Evolutionary conservation across 2,797 vertebrate species (phyloP).

Genomic region (Uromys caudimaculatus): DNA sequence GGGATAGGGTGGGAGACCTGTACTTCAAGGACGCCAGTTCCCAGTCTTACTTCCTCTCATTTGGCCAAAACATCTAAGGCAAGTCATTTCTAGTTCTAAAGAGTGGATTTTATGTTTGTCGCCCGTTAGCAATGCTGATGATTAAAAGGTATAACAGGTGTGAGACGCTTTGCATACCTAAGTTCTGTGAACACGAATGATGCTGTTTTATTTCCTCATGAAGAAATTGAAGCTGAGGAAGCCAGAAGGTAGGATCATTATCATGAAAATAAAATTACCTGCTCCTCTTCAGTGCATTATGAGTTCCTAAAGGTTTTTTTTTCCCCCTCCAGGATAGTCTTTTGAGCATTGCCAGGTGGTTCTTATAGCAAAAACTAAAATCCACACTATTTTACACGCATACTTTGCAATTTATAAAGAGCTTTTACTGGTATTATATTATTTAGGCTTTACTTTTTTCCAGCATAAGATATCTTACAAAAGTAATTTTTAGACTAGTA

Average conservation of each 20-base stretch:
- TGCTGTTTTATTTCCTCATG: constrained; percentile 16
- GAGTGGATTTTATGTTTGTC: not conserved
- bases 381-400: constrained; percentile 8
- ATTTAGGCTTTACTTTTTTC: not conserved
- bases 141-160: not conserved
- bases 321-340: not conserved
- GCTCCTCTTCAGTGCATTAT: not conserved
- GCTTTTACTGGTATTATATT: constrained; percentile 30
- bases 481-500: constrained; percentile 7
- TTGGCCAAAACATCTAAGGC: not conserved
- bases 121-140: not conserved
- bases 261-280: constrained; percentile 50
- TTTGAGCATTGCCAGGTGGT: constrained; percentile 44
- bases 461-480: constrained; percentile 14
- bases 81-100: not conserved
- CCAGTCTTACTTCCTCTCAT: not conserved
- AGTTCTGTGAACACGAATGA: not conserved
- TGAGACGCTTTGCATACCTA: not conserved
- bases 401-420: constrained; percentile 48
- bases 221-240: not conserved
- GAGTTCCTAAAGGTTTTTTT: not conserved
- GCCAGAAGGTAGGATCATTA: constrained; percentile 18
- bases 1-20: not conserved
- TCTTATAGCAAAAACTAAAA: constrained; percentile 56
- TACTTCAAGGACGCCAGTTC: not conserved